Conservation (phyloP, 2,797 vertebrate species). For the Centropyge bicolor region DNA sequence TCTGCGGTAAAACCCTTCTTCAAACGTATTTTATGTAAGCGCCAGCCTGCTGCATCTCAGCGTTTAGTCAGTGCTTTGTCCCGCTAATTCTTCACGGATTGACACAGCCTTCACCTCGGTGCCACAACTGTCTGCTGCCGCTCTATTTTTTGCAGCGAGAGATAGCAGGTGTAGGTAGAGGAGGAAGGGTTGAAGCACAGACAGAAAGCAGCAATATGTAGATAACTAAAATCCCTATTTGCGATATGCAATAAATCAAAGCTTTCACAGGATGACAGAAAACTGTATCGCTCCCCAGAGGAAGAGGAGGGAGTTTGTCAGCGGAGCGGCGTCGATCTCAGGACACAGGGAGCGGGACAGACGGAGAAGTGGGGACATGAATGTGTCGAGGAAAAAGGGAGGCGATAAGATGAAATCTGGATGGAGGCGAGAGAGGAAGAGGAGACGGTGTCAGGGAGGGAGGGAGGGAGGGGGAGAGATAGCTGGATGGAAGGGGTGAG, state of each 20-base stretch:
- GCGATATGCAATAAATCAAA: conserved; percentile 77
- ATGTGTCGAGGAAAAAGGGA: conserved; percentile 52
- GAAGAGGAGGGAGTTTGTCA: conserved; percentile 50
- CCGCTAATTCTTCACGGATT: conserved; percentile 63
- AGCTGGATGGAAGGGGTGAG: conserved; percentile 7
- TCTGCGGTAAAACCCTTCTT: conserved; percentile 55
- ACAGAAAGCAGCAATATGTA: conserved; percentile 54
- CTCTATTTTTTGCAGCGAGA: conserved; percentile 41
- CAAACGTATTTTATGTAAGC: conserved; percentile 48
- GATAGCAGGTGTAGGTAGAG: conserved; percentile 26
- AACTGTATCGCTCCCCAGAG: conserved; percentile 55
- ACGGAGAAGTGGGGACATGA: conserved; percentile 37
- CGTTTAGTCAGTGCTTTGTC: conserved; percentile 66
- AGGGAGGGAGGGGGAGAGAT: conserved; percentile 10
- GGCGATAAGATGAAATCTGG: conserved; percentile 54
- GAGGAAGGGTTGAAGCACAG: conserved; percentile 23
- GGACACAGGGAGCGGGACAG: conserved; percentile 41
- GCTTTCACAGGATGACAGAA: conserved; percentile 64
- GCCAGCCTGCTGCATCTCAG: conserved; percentile 46
- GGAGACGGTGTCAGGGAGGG: conserved; percentile 1
- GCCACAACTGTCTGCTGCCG: conserved; percentile 36
- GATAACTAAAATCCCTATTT: conserved; percentile 64
- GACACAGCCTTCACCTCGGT: conserved; percentile 59
- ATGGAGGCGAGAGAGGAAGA: conserved; percentile 3
- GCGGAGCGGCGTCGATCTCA: conserved; percentile 46